These are phyloP conservation scores for Neuroterus valhalla DNA, from an alignment of 1,140 invertebrate genomes.

Conservation along the genomic window DNA sequence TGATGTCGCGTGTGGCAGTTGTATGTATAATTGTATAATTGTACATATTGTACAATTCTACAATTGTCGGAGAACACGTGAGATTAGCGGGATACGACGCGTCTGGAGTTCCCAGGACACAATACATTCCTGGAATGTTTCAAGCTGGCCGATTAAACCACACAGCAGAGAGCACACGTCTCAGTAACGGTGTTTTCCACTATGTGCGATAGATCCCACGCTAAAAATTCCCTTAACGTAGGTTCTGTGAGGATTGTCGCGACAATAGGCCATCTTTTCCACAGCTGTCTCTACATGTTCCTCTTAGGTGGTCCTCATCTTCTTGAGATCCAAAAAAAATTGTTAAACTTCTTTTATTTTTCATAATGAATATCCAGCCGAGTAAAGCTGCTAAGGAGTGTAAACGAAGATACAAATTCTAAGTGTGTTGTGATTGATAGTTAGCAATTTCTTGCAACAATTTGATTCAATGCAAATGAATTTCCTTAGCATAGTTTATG, in stretches of 20 bases:
- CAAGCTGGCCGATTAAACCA: constrained; percentile 52
- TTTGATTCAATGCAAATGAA: no score
- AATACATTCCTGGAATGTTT: constrained; percentile 64
- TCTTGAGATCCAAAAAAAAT: no score
- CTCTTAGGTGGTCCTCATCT: not conserved
- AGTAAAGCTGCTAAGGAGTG: no score
- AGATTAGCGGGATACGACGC: constrained; percentile 52
- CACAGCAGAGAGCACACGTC: constrained; percentile 53
- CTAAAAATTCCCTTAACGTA: constrained; percentile 55
- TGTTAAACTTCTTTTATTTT: no score
- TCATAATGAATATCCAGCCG: no score
- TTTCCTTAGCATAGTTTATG: no score
- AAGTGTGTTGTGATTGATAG: no score
- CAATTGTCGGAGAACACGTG: constrained; percentile 52
- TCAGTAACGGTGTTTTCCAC: constrained; percentile 56
- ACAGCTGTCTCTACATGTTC: not conserved
- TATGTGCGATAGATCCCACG: constrained; percentile 58
- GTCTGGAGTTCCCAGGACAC: constrained; percentile 55
- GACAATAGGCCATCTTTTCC: constrained; percentile 37
- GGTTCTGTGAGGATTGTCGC: constrained; percentile 41
- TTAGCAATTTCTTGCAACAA: no score
- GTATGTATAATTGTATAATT: not conserved
- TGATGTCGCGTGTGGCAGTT: constrained; percentile 8
- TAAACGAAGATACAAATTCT: no score
- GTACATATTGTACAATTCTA: constrained; percentile 17